Percentiles rank a stretch among this genome's conserved stretches.
phyloP scores from a whole-genome alignment of 2,888 invertebrate species.

The Cataglyphis rosenhaueri region DNA sequence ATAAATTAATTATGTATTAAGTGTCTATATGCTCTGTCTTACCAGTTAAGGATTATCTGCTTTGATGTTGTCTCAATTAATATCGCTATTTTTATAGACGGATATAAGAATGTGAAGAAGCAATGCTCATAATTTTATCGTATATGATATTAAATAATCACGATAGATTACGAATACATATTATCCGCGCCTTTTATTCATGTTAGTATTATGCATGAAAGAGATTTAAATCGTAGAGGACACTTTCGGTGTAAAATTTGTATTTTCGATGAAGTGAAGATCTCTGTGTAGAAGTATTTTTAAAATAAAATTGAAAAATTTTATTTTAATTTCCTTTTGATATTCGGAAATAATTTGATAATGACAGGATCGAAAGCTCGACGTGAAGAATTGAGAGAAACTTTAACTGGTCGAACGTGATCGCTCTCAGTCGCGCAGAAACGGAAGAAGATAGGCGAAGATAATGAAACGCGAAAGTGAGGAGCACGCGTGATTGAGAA shows the following conservation, averaged over 20 bases:
- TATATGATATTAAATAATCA: not conserved
- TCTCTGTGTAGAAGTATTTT: not conserved
- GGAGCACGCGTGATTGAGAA: not conserved
- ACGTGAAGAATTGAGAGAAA: constrained; percentile 8
- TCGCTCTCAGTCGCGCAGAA: constrained; percentile 8
- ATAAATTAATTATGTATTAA: not conserved
- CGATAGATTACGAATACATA: not conserved
- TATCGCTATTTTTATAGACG: constrained; percentile 36
- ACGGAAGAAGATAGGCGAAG: not conserved
- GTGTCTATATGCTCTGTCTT: not conserved
- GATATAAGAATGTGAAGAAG: constrained; percentile 11
- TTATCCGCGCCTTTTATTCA: not conserved
- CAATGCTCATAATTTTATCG: constrained; percentile 17
- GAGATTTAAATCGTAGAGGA: not conserved
- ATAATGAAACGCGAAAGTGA: not conserved
- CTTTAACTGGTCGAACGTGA: constrained; percentile 2
- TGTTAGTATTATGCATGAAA: not conserved
- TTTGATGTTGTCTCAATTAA: constrained; percentile 14
- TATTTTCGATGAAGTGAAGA: not conserved
- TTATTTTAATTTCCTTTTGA: not conserved
- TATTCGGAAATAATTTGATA: not conserved
- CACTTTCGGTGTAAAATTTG: not conserved
- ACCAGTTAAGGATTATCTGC: constrained; percentile 17
- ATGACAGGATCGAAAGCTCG: not conserved
- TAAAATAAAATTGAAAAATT: not conserved